These are phyloP conservation scores for Tenthredo livida DNA, from an alignment of 2,888 invertebrate species.

Conservation along the genomic window DNA sequence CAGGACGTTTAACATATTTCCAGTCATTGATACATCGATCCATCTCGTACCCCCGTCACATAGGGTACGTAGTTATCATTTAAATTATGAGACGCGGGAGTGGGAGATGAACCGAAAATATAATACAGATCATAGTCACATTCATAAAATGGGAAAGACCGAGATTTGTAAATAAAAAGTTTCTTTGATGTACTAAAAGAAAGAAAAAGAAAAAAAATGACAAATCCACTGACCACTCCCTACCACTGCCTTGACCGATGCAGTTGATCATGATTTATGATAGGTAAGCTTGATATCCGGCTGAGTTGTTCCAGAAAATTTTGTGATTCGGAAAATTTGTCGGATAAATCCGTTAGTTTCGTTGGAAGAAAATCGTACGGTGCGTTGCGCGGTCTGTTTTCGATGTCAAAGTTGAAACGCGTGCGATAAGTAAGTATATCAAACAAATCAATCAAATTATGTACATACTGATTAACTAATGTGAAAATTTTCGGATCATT, in stretches of 20 bases:
- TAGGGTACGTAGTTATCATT: background rate
- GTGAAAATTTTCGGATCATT: too few species aligned
- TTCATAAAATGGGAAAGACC: background rate
- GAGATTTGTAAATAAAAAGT: background rate
- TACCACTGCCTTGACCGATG: constrained; percentile 56
- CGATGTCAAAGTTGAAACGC: background rate
- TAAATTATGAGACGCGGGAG: background rate
- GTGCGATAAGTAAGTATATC: background rate
- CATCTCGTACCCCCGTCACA: background rate
- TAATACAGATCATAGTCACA: too few species aligned
- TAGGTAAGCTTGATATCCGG: constrained; percentile 59
- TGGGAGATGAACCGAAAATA: too few species aligned
- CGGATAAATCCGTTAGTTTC: constrained; percentile 8
- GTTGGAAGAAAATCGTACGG: background rate
- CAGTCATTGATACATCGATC: constrained; percentile 42
- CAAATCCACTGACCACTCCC: constrained; percentile 17
- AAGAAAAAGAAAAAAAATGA: background rate
- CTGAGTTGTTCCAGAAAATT: constrained; percentile 60
- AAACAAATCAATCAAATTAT: too few species aligned
- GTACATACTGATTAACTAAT: too few species aligned
- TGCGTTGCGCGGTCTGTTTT: background rate
- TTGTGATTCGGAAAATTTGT: constrained; percentile 63
- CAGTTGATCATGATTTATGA: constrained; percentile 72
- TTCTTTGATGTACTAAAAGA: background rate
- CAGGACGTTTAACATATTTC: constrained; percentile 45